Evolutionary conservation across 2,113 vertebrate genomes (phyloP), one percentile per base, ranked within the genome.

Genomic region (Petrocephalus zakoni): DNA sequence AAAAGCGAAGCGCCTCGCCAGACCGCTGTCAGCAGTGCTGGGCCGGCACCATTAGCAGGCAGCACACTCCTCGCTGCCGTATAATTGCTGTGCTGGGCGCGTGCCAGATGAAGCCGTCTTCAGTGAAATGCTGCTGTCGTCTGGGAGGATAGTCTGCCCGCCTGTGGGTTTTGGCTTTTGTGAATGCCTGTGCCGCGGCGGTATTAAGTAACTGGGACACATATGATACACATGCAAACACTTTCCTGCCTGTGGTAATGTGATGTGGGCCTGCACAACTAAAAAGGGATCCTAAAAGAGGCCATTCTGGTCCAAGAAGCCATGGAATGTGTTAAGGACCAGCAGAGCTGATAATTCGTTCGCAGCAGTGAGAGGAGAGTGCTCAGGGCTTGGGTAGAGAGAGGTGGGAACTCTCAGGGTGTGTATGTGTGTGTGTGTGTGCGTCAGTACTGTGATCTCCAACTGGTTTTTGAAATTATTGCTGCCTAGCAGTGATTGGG

Each of bases 381-480:
- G 68, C 87, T 47, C n/a, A 51, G 25, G 87, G 87, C 25, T 52
- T 72, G 61, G 21, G 37, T 87, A 88, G 68, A 22, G 51, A 34
- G 56, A 87, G 56, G 72, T 34, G 34, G 87, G 72, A 81, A 22
- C 72, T 51, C 49, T 34, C 25, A 56, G 21, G 29, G 51, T 19
- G 84, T 8, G 84, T 53, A 22, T 85, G 51, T 85, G 84, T 85
- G 72, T 52, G n/a, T 82, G 21, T 34, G 51, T 53, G 51, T 34
- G 8, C 37, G 19, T 7, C 1, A 29, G 61, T 21, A 25, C 25
- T 46, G 5, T 15, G 72, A 42, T 78, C 25, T 87, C 42, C 2
- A 10, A 29, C n/a, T 49, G 11, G 58, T 85, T 85, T 61, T 58
- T 86, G 6, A 87, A n/a, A 37, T 22, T 29, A 8, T 49, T 51